Percentiles rank a stretch among this genome's conserved stretches.
Conservation (phyloP, 2,113 vertebrate species). For the Trochalopteron elliotii region DNA sequence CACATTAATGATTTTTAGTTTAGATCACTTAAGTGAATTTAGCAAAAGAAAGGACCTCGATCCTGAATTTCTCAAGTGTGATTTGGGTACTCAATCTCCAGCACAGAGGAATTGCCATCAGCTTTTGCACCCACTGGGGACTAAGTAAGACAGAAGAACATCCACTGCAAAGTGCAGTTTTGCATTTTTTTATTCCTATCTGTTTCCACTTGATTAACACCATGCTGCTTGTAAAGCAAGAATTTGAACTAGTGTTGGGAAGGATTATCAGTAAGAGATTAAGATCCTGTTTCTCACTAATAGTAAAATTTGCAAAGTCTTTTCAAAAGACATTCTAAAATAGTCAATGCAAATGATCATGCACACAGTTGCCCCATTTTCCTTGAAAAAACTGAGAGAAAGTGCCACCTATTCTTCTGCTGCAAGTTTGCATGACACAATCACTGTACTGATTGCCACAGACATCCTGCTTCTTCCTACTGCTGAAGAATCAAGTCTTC, state of each 20-base stretch:
- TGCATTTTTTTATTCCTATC: background rate
- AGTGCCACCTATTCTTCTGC: background rate
- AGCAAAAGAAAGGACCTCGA: background rate
- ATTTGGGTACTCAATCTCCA: background rate
- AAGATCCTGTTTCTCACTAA: background rate
- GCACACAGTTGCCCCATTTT: background rate
- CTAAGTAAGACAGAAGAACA: background rate
- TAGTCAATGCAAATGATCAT: background rate
- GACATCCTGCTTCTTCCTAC: background rate
- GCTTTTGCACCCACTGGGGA: background rate
- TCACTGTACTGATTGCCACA: background rate
- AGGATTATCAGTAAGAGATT: background rate
- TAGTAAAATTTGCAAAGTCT: background rate
- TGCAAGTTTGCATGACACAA: background rate
- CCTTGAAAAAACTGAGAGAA: background rate
- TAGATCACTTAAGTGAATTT: background rate
- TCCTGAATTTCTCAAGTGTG: background rate
- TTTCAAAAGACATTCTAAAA: background rate
- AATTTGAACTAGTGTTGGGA: background rate
- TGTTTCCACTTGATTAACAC: background rate
- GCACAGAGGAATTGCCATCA: background rate
- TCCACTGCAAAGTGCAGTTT: background rate
- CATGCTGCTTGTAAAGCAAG: background rate
- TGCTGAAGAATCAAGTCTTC: background rate
- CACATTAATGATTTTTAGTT: background rate